These are phyloP conservation scores for Felis catus DNA, from an alignment of 2,113 vertebrate genomes.

Conservation along the genomic window DNA sequence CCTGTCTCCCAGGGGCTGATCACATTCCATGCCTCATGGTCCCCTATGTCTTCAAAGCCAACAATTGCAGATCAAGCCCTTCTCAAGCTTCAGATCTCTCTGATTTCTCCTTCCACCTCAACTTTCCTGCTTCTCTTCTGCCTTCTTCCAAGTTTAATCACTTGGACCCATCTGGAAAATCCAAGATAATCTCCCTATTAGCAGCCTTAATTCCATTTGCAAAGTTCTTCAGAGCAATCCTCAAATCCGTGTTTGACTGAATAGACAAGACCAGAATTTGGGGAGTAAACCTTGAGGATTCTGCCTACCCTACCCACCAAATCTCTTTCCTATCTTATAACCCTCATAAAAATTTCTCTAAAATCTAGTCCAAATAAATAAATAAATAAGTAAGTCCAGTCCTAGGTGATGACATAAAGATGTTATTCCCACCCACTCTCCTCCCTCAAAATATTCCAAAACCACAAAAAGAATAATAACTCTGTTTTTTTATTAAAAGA, in stretches of 20 bases:
- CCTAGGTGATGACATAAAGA: neutral
- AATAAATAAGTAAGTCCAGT: neutral
- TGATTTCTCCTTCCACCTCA: neutral
- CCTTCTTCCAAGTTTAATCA: neutral
- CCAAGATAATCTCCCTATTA: neutral
- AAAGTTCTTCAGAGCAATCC: neutral
- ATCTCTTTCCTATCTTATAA: neutral
- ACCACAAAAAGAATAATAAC: neutral
- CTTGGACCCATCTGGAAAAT: neutral
- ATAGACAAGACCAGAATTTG: neutral
- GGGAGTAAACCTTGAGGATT: neutral
- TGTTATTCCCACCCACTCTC: neutral
- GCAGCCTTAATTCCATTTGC: neutral
- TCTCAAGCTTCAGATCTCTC: neutral
- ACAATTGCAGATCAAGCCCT: neutral
- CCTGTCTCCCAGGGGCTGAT: neutral
- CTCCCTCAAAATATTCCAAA: neutral
- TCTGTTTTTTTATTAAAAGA: neutral
- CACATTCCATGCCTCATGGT: neutral
- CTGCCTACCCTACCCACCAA: neutral
- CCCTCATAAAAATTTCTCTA: neutral
- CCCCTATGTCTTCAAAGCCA: neutral
- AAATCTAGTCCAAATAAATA: neutral
- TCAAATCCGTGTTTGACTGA: neutral
- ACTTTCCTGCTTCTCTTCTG: neutral